Conservation (phyloP, 64 coral and sea anemone species). For the Stylophora pistillata region DNA sequence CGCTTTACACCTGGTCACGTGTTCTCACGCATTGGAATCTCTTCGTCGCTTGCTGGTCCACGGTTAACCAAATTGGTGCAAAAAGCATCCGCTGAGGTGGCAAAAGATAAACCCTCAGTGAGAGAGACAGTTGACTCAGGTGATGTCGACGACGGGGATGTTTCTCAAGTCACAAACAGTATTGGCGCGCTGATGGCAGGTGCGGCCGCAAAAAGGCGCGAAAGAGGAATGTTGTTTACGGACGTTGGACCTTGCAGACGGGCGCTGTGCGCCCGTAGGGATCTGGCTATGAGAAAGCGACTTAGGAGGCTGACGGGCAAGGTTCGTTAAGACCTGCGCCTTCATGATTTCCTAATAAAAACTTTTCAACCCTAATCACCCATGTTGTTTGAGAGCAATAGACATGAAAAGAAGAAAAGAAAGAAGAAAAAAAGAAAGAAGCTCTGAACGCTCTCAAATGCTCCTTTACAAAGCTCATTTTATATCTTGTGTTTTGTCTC, state of each 20-base stretch:
- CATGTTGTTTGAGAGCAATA: neutral
- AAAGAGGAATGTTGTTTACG: slow-evolving; percentile 74
- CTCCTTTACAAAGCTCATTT: too few species aligned
- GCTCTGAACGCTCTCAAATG: too few species aligned
- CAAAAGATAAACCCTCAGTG: slow-evolving; percentile 17
- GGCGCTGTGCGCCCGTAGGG: slow-evolving; percentile 84
- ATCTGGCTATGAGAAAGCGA: slow-evolving; percentile 90
- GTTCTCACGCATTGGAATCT: slow-evolving; percentile 94
- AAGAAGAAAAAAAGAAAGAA: neutral
- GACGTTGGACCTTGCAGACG: slow-evolving; percentile 92
- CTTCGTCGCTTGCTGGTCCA: slow-evolving; percentile 74
- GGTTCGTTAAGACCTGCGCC: slow-evolving; percentile 33
- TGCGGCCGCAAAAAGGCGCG: slow-evolving; percentile 69
- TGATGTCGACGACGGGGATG: slow-evolving; percentile 2
- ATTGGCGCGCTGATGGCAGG: slow-evolving; percentile 88
- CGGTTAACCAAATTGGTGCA: slow-evolving; percentile 77
- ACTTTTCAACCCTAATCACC: too few species aligned
- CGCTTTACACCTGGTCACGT: slow-evolving; percentile 88
- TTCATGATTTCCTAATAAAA: neutral
- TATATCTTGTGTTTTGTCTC: neutral
- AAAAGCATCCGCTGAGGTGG: slow-evolving; percentile 63
- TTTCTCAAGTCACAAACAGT: slow-evolving; percentile 14
- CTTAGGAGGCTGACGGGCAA: slow-evolving; percentile 78
- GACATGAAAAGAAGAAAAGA: neutral
- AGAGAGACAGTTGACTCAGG: slow-evolving; percentile 15